phyloP scores from a whole-genome alignment of 2,888 invertebrate genomes.

The Temnothorax rugatulus region DNA sequence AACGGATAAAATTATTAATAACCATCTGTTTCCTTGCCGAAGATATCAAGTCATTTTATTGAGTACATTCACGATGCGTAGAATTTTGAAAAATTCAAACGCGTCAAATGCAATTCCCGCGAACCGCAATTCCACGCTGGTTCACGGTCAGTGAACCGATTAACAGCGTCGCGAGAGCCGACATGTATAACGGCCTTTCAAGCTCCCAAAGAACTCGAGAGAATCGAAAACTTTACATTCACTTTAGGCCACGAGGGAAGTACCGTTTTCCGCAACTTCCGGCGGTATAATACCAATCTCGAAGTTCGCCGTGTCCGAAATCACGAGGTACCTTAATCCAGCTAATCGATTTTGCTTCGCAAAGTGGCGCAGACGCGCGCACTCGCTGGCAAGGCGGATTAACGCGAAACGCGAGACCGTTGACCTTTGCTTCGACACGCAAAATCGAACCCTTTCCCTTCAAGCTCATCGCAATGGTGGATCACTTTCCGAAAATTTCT shows the following conservation, averaged over 20 bases:
- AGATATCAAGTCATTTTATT: slow-evolving; percentile 15
- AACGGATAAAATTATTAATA: not conserved
- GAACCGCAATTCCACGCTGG: not conserved
- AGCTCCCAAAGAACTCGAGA: slow-evolving; percentile 21
- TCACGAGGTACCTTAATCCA: slow-evolving; percentile 30
- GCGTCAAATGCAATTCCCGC: not conserved
- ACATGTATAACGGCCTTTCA: slow-evolving; percentile 15
- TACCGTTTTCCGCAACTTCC: slow-evolving; percentile 35
- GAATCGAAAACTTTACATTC: slow-evolving; percentile 43
- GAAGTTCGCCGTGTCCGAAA: slow-evolving; percentile 34
- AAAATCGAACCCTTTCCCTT: slow-evolving; percentile 15
- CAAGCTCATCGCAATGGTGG: slow-evolving; percentile 1
- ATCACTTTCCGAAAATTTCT: slow-evolving; percentile 30
- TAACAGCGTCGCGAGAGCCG: not conserved
- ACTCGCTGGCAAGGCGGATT: slow-evolving; percentile 21
- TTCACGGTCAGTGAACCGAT: slow-evolving; percentile 21
- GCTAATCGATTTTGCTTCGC: slow-evolving; percentile 30
- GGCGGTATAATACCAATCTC: slow-evolving; percentile 16
- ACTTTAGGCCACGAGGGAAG: not conserved
- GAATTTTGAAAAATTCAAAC: slow-evolving; percentile 9
- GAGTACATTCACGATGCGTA: not conserved
- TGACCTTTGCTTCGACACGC: slow-evolving; percentile 40
- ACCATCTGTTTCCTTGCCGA: slow-evolving; percentile 29
- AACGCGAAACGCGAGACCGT: slow-evolving; percentile 28
- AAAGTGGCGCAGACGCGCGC: slow-evolving; percentile 25